phyloP scores from a whole-genome alignment of 2,113 vertebrate species.

The Ceyx cyanopectus region DNA sequence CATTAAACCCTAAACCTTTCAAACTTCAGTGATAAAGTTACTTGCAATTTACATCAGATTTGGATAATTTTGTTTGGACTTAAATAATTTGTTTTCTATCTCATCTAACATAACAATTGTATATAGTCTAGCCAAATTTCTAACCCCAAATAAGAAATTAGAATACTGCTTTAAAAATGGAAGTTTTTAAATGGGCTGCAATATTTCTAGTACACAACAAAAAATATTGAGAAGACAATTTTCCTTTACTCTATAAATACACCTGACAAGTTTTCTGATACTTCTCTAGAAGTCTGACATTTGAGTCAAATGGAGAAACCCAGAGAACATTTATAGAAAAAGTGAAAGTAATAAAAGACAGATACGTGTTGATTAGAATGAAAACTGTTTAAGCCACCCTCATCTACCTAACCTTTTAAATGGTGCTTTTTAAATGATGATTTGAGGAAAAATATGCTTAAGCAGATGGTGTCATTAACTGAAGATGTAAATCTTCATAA shows the following conservation, averaged over 20 bases:
- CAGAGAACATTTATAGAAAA: not conserved
- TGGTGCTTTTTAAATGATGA: not conserved
- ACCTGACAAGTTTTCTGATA: not conserved
- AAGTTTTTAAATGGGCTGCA: not conserved
- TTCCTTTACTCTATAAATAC: not conserved
- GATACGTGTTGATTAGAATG: not conserved
- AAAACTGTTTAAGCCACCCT: not conserved
- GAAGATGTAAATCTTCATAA: slow-evolving; percentile 24
- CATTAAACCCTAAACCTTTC: not conserved
- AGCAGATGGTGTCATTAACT: slow-evolving; percentile 11
- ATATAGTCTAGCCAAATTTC: not conserved
- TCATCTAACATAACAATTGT: not conserved
- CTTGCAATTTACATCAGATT: not conserved
- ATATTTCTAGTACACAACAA: not conserved
- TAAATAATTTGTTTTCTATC: not conserved
- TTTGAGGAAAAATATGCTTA: slow-evolving; percentile 12
- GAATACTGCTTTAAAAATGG: not conserved
- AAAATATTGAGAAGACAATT: not conserved
- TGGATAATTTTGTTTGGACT: not conserved
- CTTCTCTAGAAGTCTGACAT: not conserved
- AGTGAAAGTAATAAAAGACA: not conserved
- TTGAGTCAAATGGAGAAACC: not conserved
- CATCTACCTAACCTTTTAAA: not conserved
- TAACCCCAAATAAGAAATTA: not conserved
- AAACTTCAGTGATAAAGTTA: not conserved